A percentile compares a stretch with the other conserved stretches of the same genome.
These are phyloP conservation scores for Microctenopoma lineatum DNA, from an alignment of 2,797 vertebrate species.

Conservation along the genomic window DNA sequence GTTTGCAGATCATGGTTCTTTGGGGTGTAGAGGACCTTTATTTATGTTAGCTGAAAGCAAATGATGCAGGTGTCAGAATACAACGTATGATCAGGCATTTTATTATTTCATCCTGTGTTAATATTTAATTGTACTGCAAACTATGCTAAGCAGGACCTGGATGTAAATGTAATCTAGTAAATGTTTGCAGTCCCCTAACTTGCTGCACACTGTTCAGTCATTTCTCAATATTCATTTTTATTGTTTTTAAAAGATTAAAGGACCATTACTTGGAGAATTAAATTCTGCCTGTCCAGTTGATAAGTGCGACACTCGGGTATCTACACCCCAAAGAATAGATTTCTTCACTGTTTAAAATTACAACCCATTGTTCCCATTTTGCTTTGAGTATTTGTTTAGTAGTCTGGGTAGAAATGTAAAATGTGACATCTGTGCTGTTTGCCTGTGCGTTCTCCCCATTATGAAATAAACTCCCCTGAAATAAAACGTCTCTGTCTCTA, in stretches of 20 bases:
- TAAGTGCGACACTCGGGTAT: constrained; percentile 6
- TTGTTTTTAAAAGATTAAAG: background rate
- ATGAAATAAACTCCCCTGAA: constrained; percentile 64
- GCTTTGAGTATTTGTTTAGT: constrained; percentile 61
- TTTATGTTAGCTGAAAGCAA: background rate
- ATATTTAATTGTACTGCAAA: background rate
- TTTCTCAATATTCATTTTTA: background rate
- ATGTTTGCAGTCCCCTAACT: background rate
- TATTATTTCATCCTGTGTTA: constrained; percentile 17
- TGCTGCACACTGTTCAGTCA: constrained; percentile 9
- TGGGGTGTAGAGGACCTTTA: constrained; percentile 26
- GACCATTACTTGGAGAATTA: background rate
- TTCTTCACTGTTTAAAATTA: constrained; percentile 44
- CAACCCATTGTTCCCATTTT: constrained; percentile 48
- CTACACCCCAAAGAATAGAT: constrained; percentile 37
- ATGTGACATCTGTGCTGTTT: constrained; percentile 75
- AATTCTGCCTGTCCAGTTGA: background rate
- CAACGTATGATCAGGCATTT: background rate
- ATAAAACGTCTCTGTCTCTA: constrained; percentile 31
- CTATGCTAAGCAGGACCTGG: background rate
- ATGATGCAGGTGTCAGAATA: background rate
- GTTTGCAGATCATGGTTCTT: constrained; percentile 30
- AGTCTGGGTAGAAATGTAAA: constrained; percentile 69
- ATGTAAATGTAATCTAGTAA: constrained; percentile 26
- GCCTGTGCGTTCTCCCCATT: constrained; percentile 69